Evolutionary conservation across 2,888 invertebrate species (phyloP), one percentile per base, ranked within the genome.

Genomic region (Cloeon dipterum): DNA sequence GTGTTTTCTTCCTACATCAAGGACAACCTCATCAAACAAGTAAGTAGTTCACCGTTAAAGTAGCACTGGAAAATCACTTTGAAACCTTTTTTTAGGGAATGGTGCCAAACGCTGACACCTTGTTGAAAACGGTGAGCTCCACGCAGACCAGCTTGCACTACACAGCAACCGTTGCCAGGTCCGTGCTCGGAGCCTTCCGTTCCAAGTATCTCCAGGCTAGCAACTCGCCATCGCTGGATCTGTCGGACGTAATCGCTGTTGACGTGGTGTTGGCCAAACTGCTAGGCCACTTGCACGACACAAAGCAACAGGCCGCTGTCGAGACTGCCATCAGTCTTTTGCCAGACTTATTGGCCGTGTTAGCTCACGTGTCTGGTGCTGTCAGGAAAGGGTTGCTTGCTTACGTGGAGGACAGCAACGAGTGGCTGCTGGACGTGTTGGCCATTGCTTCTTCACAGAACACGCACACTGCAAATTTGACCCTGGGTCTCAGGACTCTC

Each of bases 11-110:
- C 79, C 26, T 91, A 89, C 79, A 68, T 88, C 48, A 88, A 88
- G 62, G 89, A 91, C 52, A 83, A 81, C 38, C 65, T 91, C 2
- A 81, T 85, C 5, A 85, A 83, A 49, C 86, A 88, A 61, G 85
- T 85, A 81, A 82, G 0, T 81, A 82, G 45, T 68, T n/a, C n/a
- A n/a, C n/a, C n/a, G n/a, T n/a, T n/a, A n/a, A n/a, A n/a, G n/a
- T n/a, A n/a, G n/a, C n/a, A n/a, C n/a, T n/a, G n/a, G n/a, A n/a
- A n/a, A n/a, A n/a, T n/a, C n/a, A n/a, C n/a, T n/a, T n/a, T n/a
- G n/a, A n/a, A n/a, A n/a, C n/a, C n/a, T n/a, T n/a, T n/a, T n/a
- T n/a, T n/a, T n/a, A n/a, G n/a, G n/a, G n/a, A n/a, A n/a, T n/a
- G n/a, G n/a, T n/a, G 21, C 21, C 21, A 5, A 10, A 63, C 43